Conservation (phyloP, 2,888 invertebrate genomes). For the Oligia latruncula region DNA sequence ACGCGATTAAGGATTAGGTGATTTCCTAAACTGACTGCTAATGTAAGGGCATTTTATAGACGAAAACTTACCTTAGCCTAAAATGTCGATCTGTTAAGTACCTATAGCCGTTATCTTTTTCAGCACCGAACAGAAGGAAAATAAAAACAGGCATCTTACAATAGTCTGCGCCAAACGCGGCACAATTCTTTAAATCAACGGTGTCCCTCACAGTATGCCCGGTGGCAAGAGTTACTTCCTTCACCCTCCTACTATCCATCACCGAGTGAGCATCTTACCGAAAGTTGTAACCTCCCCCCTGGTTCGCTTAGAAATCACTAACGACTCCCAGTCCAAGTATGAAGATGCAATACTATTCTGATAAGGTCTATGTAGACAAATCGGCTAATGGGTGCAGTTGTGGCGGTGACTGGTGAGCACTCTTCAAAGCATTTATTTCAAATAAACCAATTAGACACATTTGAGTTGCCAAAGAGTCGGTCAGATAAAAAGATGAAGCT, state of each 20-base stretch:
- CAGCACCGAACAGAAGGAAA: neutral
- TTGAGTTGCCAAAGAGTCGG: too few species aligned
- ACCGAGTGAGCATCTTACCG: neutral
- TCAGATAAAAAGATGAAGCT: neutral
- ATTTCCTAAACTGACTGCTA: neutral
- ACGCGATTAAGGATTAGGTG: neutral
- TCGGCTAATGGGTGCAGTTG: neutral
- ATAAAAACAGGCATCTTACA: neutral
- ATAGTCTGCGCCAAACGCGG: neutral
- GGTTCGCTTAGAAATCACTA: neutral
- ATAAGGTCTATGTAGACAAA: neutral
- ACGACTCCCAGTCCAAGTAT: neutral
- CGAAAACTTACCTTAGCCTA: neutral
- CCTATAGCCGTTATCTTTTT: neutral
- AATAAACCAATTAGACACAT: neutral
- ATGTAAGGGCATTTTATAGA: neutral
- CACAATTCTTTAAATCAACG: neutral
- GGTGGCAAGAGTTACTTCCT: slow-evolving; percentile 1
- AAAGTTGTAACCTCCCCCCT: too few species aligned
- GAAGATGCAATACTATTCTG: neutral
- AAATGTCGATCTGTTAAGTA: neutral
- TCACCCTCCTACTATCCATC: neutral
- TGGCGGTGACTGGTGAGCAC: neutral
- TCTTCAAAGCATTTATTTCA: neutral
- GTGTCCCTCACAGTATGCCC: neutral